phyloP scores from a whole-genome alignment of 2,113 vertebrate genomes.

The Bubo scandiacus region DNA sequence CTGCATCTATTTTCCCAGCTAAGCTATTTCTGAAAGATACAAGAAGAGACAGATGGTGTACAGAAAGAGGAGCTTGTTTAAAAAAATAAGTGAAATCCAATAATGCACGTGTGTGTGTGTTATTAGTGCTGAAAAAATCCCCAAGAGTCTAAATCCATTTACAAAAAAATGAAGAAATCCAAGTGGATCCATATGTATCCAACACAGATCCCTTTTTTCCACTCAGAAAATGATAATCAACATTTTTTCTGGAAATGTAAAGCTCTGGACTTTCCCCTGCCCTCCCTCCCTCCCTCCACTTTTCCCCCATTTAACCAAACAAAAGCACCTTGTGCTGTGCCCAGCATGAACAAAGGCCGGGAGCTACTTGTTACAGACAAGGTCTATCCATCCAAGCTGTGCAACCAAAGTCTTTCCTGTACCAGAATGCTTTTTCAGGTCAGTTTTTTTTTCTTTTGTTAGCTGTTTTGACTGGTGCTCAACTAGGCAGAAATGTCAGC shows the following conservation, averaged over 20 bases:
- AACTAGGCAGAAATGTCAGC: not conserved
- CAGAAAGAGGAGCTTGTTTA: not conserved
- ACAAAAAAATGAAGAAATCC: not conserved
- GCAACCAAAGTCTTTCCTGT: not conserved
- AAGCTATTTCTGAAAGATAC: not conserved
- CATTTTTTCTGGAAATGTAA: not conserved
- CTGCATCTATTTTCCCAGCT: not conserved
- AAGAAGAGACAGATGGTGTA: not conserved
- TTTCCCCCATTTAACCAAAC: not conserved
- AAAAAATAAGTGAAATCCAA: not conserved
- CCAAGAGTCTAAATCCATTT: not conserved
- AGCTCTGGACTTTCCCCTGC: accelerated
- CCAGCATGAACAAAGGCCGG: not conserved
- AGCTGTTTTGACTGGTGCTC: not conserved
- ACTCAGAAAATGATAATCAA: not conserved
- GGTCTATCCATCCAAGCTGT: not conserved
- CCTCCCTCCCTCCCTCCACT: no score
- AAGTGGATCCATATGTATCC: not conserved
- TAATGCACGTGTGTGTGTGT: not conserved
- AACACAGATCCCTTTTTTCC: not conserved
- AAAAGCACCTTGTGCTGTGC: not conserved
- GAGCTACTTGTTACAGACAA: not conserved
- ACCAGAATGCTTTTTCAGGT: not conserved
- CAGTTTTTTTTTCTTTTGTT: no score
- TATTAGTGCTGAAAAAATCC: not conserved